A percentile compares a stretch with the other conserved stretches of the same genome.
Conservation (phyloP, 2,113 vertebrate genomes). For the Rallus limicola region DNA sequence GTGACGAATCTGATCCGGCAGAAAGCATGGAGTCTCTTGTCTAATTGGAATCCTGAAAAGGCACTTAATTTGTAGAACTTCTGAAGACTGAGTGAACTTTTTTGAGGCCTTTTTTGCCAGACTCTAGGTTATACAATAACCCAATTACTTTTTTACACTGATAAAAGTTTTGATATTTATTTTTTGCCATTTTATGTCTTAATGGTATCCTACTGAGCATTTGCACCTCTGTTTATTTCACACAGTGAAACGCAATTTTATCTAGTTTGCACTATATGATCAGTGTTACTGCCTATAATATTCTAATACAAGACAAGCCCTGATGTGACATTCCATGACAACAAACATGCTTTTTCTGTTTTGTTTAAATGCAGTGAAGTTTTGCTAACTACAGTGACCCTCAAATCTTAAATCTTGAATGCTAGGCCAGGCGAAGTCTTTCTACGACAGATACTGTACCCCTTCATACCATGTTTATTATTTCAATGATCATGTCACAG, state of each 20-base stretch:
- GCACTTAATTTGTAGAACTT: conserved; percentile 90
- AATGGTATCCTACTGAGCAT: conserved; percentile 97
- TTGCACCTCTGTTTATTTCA: conserved; percentile 92
- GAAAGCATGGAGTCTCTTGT: conserved; percentile 95
- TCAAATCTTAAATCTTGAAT: conserved; percentile 59
- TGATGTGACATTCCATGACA: conserved; percentile 82
- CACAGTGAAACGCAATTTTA: conserved; percentile 86
- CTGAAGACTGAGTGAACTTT: conserved; percentile 92
- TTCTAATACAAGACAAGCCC: conserved; percentile 80
- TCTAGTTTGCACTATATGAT: conserved; percentile 98
- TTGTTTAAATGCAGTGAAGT: conserved; percentile 70
- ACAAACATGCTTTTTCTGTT: conserved; percentile 68
- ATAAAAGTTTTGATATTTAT: conserved; percentile 99
- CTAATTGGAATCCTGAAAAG: conserved; percentile 82
- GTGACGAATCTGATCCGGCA: conserved; percentile 87
- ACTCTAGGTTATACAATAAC: conserved; percentile 99
- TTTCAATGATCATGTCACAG: conserved; percentile 44
- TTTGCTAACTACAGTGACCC: conserved; percentile 71
- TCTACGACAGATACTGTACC: conserved; percentile 60
- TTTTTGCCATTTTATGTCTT: conserved; percentile 99
- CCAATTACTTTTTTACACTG: conserved; percentile 99
- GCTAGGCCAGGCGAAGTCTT: conserved; percentile 68
- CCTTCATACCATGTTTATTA: conserved; percentile 58
- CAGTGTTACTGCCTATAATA: conserved; percentile 97
- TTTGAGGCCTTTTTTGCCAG: conserved; percentile 99